Conservation (phyloP, 37 sponge, comb jelly and placozoan species). For the Crambe crambe region DNA sequence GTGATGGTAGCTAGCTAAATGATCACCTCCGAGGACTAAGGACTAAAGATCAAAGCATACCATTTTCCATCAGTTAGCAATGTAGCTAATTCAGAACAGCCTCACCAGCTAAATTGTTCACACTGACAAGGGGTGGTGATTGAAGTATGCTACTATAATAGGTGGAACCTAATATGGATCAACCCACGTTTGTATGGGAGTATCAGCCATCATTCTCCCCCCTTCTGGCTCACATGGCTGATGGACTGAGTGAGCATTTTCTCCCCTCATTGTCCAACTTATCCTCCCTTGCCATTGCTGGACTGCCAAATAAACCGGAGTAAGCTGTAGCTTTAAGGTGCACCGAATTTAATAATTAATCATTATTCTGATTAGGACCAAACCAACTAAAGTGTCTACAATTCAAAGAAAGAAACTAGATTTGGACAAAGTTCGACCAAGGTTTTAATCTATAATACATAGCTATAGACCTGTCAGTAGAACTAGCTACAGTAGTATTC, state of each 20-base stretch:
- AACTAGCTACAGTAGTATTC: not conserved
- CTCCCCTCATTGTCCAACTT: conserved; percentile 34
- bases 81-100: no score
- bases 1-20: no score
- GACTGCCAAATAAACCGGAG: not conserved
- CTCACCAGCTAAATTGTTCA: no score
- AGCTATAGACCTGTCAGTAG: no score
- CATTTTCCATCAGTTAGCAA: no score
- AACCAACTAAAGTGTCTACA: not conserved
- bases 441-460: not conserved
- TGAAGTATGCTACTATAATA: no score
- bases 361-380: not conserved
- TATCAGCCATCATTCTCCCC: conserved; percentile 37
- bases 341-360: not conserved
- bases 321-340: no score
- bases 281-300: not conserved
- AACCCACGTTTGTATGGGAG: not conserved
- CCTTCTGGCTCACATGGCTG: conserved; percentile 54
- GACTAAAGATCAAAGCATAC: no score
- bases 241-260: conserved; percentile 22
- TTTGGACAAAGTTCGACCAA: not conserved
- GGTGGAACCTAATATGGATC: conserved; percentile 35
- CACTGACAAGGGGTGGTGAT: no score
- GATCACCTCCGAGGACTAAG: no score
- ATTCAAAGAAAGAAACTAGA: not conserved